Conservation (phyloP, 2,888 invertebrate genomes). For the Hermodice carunculata region DNA sequence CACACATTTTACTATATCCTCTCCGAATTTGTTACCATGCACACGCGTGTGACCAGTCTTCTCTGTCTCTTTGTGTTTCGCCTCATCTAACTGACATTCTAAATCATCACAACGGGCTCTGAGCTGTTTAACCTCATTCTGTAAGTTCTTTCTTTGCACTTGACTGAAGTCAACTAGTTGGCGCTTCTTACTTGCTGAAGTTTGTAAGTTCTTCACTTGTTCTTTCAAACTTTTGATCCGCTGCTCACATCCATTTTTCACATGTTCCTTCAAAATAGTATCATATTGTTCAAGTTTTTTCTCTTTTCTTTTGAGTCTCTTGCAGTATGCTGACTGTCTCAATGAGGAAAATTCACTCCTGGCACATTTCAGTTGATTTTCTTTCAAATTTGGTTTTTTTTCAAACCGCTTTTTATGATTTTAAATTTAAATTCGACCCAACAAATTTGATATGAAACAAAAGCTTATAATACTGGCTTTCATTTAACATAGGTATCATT, state of each 20-base stretch:
- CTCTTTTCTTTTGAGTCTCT: background rate
- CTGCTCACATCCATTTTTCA: background rate
- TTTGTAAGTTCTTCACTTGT: background rate
- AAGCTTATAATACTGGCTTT: too few relatives aligned
- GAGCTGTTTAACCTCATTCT: background rate
- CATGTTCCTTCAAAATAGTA: background rate
- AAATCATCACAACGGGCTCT: background rate
- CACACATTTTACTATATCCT: background rate
- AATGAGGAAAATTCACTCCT: background rate
- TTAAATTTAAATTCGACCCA: too few relatives aligned
- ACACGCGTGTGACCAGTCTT: background rate
- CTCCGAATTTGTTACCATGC: background rate
- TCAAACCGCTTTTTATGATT: too few relatives aligned
- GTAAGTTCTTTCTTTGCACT: background rate
- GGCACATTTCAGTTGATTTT: background rate
- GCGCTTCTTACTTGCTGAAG: background rate
- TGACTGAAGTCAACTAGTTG: background rate
- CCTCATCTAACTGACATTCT: background rate
- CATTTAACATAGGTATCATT: too few relatives aligned
- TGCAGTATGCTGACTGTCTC: background rate
- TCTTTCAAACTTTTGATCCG: background rate
- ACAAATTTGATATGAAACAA: too few relatives aligned
- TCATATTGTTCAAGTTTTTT: background rate
- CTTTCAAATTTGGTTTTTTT: too few relatives aligned
- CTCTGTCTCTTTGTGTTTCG: background rate